Base-by-base conservation (phyloP, 2,888 invertebrate species). In the Gisinianus flammeolus region DNA sequence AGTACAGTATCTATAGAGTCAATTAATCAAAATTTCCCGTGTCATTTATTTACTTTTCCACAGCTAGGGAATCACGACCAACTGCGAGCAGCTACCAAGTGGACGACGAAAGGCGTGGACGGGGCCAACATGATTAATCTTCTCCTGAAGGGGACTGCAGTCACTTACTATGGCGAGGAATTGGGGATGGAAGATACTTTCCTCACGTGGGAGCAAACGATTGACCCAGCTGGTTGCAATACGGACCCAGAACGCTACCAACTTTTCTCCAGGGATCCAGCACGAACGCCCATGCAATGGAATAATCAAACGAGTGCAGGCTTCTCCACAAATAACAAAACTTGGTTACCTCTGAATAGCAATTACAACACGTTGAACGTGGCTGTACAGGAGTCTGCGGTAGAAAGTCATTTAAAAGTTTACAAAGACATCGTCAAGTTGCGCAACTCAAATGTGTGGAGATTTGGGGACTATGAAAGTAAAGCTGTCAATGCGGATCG, bases 251-350 rank as follows among this genome's bases (percentile, higher is more conserved):
- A 88, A 0, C 89, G 90, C 81, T 92, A 91, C 86, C 87, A 88
- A 80, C 85, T 87, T 56, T 88, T 87, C 30, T 90, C 91, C 0
- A 88, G 93, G 3, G 93, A 93, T 86, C 93, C 93, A 0, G 91
- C 89, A 81, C 89, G 95, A 31, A 93, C 94, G 0, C 95, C 95
- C 0, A 93, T 92, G 87, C 94, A 94, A 85, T 95, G 95, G 95
- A 91, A 89, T 84, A 86, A 87, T 16, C 87, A 88, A 0, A 86
- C 83, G 67, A 91, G 90, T 85, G 91, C 92, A 76, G 93, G 93
- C 88, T 80, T 79, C 44, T 79, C 79, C 0, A 71, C 76, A 8
- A 76, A 44, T 31, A 64, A 77, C 44, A 72, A 68, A 33, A 79
- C 80, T 0, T 80, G 78, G 79, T 76, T 73, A 12, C 62, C 62